These are phyloP conservation scores for Elmis aenea DNA, from an alignment of 2,888 invertebrate genomes.

Conservation along the genomic window DNA sequence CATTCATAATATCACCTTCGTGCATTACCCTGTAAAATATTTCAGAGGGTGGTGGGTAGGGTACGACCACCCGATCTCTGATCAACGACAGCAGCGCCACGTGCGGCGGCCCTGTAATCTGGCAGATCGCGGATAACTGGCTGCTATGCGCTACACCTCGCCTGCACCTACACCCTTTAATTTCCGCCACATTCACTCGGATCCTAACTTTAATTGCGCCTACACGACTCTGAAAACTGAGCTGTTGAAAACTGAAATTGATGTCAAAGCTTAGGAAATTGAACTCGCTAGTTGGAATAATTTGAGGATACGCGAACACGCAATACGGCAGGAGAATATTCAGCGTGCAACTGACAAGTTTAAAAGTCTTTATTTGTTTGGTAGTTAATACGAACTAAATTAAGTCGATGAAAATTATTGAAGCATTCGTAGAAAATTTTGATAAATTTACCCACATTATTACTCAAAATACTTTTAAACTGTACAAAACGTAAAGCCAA, in stretches of 20 bases:
- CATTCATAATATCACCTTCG: too few relatives aligned
- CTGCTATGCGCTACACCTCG: slow-evolving; percentile 35
- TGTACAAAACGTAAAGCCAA: too few relatives aligned
- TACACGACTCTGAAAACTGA: slow-evolving; percentile 33
- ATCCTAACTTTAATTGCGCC: slow-evolving; percentile 35
- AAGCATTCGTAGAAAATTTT: too few relatives aligned
- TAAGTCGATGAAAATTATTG: too few relatives aligned
- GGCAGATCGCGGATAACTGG: slow-evolving; percentile 35
- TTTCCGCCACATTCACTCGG: slow-evolving; percentile 35
- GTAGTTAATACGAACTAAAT: too few relatives aligned
- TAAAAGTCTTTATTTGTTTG: too few relatives aligned
- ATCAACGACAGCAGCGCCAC: slow-evolving; percentile 19
- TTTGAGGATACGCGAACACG: slow-evolving; percentile 18
- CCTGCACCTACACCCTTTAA: slow-evolving; percentile 39
- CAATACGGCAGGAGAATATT: slow-evolving; percentile 14
- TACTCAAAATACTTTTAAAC: too few relatives aligned
- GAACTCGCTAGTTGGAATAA: slow-evolving; percentile 19
- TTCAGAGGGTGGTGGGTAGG: too few relatives aligned
- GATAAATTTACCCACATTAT: too few relatives aligned
- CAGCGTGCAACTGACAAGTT: too few relatives aligned
- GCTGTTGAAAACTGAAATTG: slow-evolving; percentile 31
- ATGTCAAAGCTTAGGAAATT: slow-evolving; percentile 23
- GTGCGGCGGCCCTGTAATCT: slow-evolving; percentile 36
- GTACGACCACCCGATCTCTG: slow-evolving; percentile 18
- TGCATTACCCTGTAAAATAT: too few relatives aligned